These are phyloP conservation scores for Argentina silus DNA, from an alignment of 2,797 vertebrate genomes.

Conservation along the genomic window DNA sequence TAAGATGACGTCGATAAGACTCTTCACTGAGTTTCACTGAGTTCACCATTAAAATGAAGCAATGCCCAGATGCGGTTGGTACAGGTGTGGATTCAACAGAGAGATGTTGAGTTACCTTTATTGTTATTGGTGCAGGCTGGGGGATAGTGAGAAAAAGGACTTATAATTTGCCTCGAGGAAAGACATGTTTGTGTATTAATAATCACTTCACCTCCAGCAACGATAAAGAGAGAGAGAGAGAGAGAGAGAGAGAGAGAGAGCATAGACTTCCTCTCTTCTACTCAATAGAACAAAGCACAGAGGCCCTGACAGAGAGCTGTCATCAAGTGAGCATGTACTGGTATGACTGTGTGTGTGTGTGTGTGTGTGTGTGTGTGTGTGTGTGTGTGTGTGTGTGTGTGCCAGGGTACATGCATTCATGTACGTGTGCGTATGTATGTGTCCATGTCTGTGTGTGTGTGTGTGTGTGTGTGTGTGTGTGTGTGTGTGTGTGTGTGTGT, in stretches of 20 bases:
- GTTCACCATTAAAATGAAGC: conserved; percentile 58
- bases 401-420: too few species aligned
- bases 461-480: not conserved
- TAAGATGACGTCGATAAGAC: conserved; percentile 54
- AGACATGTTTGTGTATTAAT: conserved; percentile 51
- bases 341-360: not conserved
- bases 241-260: too few species aligned
- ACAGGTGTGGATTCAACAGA: conserved; percentile 69
- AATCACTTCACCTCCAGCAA: conserved; percentile 27
- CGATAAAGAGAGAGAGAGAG: too few species aligned
- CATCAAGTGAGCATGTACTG: too few species aligned
- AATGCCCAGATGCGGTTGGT: conserved; percentile 67
- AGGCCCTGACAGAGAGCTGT: too few species aligned
- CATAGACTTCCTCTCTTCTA: not conserved
- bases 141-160: conserved; percentile 75
- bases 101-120: conserved; percentile 80
- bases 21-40: conserved; percentile 58
- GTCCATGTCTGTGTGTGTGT: not conserved
- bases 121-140: conserved; percentile 83
- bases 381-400: too few species aligned
- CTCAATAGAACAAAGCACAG: too few species aligned
- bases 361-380: too few species aligned
- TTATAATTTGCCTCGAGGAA: conserved; percentile 72
- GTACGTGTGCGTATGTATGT: not conserved
- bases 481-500: not conserved